Evolutionary conservation across 2,888 invertebrate genomes (phyloP).

Genomic region (Atherix ibis): DNA sequence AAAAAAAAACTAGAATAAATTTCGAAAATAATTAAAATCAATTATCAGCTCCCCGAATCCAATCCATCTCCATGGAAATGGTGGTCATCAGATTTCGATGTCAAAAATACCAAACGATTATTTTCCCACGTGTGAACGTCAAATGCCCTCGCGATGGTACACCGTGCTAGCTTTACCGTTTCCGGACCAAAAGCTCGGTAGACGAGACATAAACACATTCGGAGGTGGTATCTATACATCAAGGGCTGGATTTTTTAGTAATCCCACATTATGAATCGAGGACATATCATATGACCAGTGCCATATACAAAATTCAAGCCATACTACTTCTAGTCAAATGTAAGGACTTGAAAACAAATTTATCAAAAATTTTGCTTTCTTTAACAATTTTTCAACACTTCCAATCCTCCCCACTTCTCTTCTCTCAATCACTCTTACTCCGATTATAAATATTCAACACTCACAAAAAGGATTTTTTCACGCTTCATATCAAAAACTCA

Average conservation of each 20-base stretch:
- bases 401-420: background rate
- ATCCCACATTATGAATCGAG: conserved; percentile 27
- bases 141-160: conserved; percentile 64
- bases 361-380: background rate
- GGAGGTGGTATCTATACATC: conserved; percentile 43
- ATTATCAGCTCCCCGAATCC: conserved; percentile 6
- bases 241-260: conserved; percentile 81
- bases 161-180: conserved; percentile 81
- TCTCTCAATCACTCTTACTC: background rate
- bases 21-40: too few species aligned
- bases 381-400: background rate
- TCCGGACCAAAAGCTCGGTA: conserved; percentile 82
- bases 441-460: too few species aligned
- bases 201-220: conserved; percentile 52
- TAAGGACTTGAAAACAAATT: conserved; percentile 12
- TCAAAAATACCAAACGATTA: conserved; percentile 18
- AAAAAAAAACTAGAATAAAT: too few species aligned
- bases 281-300: conserved; percentile 14
- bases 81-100: conserved; percentile 6
- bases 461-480: too few species aligned
- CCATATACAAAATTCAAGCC: conserved; percentile 16
- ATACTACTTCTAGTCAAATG: conserved; percentile 17
- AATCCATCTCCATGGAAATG: conserved; percentile 2
- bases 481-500: too few species aligned
- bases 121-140: conserved; percentile 6